Conservation (phyloP, 2,888 invertebrate species). For the Lasioglossum vierecki region DNA sequence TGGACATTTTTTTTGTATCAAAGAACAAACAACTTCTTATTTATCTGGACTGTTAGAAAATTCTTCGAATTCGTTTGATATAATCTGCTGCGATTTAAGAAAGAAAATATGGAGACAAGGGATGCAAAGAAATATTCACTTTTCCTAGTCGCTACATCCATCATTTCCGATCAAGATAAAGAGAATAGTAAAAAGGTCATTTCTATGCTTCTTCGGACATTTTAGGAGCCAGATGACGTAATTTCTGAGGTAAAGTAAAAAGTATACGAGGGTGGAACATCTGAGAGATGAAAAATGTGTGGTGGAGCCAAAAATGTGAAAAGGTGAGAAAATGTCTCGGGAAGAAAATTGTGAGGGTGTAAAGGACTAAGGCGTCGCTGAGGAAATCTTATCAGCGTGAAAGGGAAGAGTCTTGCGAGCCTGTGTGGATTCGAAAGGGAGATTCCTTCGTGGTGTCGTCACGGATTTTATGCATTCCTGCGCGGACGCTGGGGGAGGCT, state of each 20-base stretch:
- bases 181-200: neutral
- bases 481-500: slow-evolving; percentile 70
- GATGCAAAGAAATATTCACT: neutral
- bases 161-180: neutral
- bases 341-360: neutral
- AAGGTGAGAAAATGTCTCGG: neutral
- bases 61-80: no score
- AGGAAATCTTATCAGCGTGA: slow-evolving; percentile 58
- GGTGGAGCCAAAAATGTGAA: neutral
- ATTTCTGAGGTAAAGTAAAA: neutral
- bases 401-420: slow-evolving; percentile 58
- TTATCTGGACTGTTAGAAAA: no score
- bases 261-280: neutral
- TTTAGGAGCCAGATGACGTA: neutral
- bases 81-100: no score
- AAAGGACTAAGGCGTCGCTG: neutral
- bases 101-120: neutral
- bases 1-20: neutral
- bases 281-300: neutral
- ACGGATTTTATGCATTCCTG: slow-evolving; percentile 77
- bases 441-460: slow-evolving; percentile 79
- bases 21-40: neutral
- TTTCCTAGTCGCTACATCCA: neutral
- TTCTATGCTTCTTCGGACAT: neutral
- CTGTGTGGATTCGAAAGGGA: slow-evolving; percentile 79